Base-by-base conservation (phyloP, 1,140 invertebrate genomes). In the Panonychus citri region DNA sequence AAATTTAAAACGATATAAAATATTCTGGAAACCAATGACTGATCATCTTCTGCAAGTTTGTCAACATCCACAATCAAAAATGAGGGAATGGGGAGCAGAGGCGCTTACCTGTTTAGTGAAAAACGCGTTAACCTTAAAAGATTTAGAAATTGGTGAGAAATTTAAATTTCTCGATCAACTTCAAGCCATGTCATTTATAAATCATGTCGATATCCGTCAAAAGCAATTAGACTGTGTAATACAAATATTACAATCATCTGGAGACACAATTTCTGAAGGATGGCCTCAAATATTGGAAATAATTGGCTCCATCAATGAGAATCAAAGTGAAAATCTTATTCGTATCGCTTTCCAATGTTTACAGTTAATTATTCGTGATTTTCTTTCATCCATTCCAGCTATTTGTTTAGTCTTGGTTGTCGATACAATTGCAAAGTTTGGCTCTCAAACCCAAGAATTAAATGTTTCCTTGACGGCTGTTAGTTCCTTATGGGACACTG, bases 381-480 rank as follows among this genome's bases (percentile, higher is more conserved):
- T 89, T 69, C 73, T 90, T 59, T 83, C 82, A 61, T 76, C 84
- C 60, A 81, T 95, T 79, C 78, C 87, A 61, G 81, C 82, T 77
- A 69, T 81, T 64, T 81, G 89, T 69, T 75, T 97, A 60, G 82
- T 89, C 39, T 71, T 87, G 3, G 88, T 88, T 65, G 82, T 97
- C 12, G 85, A 91, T 64, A 90, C 91, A 4, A 87, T 89, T 24
- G 85, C 89, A 0, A 88, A 87, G 66, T 98, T 97, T 74, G 91
- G 90, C 0, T 81, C 82, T 12, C 94, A 99, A 72, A 89, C 84
- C 27, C 84, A 91, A 69, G 91, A 98, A 71, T 72, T 97, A 19
- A 99, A 99, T 71, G 93, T 98, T 63, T 94, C 90, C 27, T 74
- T 98, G n/a, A 95, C 91, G 21, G 90, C 93, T 49, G 84, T 98